These are phyloP conservation scores for Rhea pennata DNA, from an alignment of 2,113 vertebrate genomes.

Conservation along the genomic window DNA sequence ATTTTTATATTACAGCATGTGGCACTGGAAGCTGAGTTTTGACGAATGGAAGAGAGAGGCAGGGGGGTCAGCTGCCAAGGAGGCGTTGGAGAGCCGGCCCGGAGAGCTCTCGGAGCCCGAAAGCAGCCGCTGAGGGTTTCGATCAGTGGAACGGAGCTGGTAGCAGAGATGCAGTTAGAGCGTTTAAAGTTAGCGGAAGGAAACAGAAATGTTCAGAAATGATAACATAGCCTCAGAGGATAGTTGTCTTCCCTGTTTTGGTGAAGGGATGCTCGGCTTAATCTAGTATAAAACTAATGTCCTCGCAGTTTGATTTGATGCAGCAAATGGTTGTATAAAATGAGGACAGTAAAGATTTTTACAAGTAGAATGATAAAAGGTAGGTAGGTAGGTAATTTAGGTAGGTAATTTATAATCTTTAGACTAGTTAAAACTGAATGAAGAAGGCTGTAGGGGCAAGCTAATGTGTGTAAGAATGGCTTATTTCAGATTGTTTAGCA, in stretches of 20 bases:
- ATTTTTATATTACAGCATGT: background rate
- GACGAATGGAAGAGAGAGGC: background rate
- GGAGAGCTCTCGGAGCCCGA: background rate
- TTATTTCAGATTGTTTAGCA: background rate
- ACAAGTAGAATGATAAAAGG: background rate
- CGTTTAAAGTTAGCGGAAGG: background rate
- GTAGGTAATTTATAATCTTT: background rate
- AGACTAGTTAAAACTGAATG: background rate
- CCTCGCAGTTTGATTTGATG: background rate
- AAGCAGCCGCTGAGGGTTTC: background rate
- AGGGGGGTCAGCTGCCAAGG: background rate
- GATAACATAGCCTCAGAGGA: background rate
- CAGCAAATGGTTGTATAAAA: background rate
- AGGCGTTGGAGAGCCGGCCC: accelerated
- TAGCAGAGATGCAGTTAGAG: background rate
- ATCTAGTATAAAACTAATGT: background rate
- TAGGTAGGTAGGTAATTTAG: background rate
- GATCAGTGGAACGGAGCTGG: background rate
- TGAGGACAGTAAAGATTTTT: background rate
- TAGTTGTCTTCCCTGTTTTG: background rate
- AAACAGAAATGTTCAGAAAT: background rate
- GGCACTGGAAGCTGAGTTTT: background rate
- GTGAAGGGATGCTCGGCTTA: background rate
- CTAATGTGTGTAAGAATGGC: background rate
- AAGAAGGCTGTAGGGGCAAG: background rate